Base-by-base conservation (phyloP, 2,888 invertebrate genomes). In the Hypena proboscidalis region DNA sequence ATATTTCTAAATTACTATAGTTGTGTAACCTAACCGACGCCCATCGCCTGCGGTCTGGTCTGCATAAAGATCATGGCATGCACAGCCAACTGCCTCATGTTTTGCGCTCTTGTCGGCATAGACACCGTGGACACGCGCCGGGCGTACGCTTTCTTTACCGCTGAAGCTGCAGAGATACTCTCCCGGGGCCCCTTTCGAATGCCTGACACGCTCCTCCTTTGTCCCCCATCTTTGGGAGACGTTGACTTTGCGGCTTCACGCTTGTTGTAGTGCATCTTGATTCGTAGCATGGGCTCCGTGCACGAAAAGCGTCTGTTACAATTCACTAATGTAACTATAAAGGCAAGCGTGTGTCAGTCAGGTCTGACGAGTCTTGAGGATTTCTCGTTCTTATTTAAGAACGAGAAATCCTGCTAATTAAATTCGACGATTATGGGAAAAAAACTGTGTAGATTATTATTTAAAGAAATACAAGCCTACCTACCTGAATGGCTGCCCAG, bases 401-500 rank as follows among this genome's bases (percentile, higher is more conserved):
- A n/a, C n/a, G n/a, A n/a, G n/a, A n/a, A n/a, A n/a, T n/a, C n/a
- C n/a, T n/a, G n/a, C n/a, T n/a, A n/a, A n/a, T n/a, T n/a, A n/a
- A n/a, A n/a, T n/a, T n/a, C n/a, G n/a, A n/a, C n/a, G n/a, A n/a
- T n/a, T n/a, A n/a, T n/a, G n/a, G n/a, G n/a, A n/a, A n/a, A n/a
- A n/a, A n/a, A n/a, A n/a, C n/a, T n/a, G n/a, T n/a, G n/a, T 17
- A 17, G 17, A 17, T 17, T 17, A 17, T 17, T n/a, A n/a, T n/a
- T n/a, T n/a, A 2, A 8, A 7, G 15, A 22, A 25, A 21, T 7
- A 21, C n/a, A 26, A 19, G 13, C 5, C 6, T 22, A n/a, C 10
- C 8, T 19, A 87, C 74, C 92, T 87, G 74, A 94, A 95, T 0
- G 95, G 94, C 74, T 96, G 95, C 0, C 96, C 96, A 0, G 96